A percentile compares a stretch with the other conserved stretches of the same genome.
These are phyloP conservation scores for Plemyria rubiginata DNA, from an alignment of 2,888 invertebrate species.

Conservation along the genomic window DNA sequence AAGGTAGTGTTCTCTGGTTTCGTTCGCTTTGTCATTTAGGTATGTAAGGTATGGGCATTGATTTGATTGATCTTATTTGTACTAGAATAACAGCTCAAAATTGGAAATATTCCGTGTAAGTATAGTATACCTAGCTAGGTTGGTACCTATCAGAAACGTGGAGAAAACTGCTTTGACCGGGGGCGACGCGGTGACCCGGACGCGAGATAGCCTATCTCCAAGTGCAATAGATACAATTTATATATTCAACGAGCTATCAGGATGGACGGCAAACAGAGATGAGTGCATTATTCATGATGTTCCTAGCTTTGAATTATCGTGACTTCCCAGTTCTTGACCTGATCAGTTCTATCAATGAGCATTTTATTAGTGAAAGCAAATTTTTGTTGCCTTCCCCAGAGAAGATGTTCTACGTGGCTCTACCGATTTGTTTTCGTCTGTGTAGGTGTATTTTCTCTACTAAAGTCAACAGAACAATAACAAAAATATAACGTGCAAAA, in stretches of 20 bases:
- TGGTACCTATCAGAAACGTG: constrained; percentile 33
- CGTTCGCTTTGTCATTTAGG: no score
- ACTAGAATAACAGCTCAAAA: neutral
- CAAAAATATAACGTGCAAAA: no score
- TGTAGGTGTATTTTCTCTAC: no score
- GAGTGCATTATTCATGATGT: constrained; percentile 22
- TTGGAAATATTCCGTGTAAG: constrained; percentile 23
- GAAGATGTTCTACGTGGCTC: no score
- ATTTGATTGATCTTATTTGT: neutral
- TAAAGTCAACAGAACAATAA: no score
- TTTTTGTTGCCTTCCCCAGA: neutral
- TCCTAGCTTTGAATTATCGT: constrained; percentile 1
- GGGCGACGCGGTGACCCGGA: constrained; percentile 54
- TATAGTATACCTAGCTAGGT: neutral
- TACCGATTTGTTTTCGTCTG: no score
- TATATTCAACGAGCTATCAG: constrained; percentile 40
- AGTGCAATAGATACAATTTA: constrained; percentile 58
- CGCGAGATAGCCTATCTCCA: constrained; percentile 58
- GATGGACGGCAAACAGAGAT: constrained; percentile 31
- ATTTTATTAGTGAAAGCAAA: neutral
- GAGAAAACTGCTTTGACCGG: constrained; percentile 57
- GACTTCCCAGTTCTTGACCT: constrained; percentile 17
- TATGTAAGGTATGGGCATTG: no score
- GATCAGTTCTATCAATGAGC: constrained; percentile 1
- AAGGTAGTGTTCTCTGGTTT: no score